Percentiles rank a stretch among this genome's conserved stretches.
Conservation (phyloP, 2,888 invertebrate species). For the Xestia xanthographa region DNA sequence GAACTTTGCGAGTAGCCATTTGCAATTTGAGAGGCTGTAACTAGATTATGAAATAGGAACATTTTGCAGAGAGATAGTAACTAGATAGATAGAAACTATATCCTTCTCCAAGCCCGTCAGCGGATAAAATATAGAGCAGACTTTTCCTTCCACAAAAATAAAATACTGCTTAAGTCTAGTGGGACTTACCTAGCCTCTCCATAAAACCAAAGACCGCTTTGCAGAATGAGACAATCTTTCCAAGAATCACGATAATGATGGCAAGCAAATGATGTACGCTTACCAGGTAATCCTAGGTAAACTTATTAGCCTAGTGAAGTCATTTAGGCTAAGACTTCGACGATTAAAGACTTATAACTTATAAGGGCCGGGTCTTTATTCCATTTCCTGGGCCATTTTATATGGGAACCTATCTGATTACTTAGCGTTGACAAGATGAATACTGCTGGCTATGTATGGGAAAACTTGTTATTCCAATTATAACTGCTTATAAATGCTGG, state of each 20-base stretch:
- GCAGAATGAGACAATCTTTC: constrained; percentile 21
- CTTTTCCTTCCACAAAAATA: neutral
- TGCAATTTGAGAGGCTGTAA: neutral
- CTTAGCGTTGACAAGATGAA: constrained; percentile 23
- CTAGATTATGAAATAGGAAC: neutral
- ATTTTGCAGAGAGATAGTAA: neutral
- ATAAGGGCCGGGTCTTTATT: constrained; percentile 3
- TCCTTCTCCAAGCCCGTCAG: neutral
- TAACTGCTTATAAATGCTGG: neutral
- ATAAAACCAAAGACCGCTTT: neutral
- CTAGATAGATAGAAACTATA: neutral
- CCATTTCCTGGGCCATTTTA: constrained; percentile 9
- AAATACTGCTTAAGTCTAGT: neutral
- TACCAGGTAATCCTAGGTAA: constrained; percentile 10
- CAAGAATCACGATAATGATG: constrained; percentile 18
- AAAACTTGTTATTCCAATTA: constrained; percentile 20
- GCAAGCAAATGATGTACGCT: constrained; percentile 16
- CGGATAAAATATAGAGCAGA: neutral
- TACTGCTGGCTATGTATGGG: constrained; percentile 16
- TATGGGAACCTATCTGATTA: constrained; percentile 22
- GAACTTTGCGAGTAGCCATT: neutral
- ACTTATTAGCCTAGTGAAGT: constrained; percentile 12
- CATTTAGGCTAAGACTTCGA: neutral
- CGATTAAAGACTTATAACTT: neutral
- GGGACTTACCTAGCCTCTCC: neutral